Evolutionary conservation across 2,113 vertebrate species (phyloP).

Genomic region (Phalacrocorax pelagicus): DNA sequence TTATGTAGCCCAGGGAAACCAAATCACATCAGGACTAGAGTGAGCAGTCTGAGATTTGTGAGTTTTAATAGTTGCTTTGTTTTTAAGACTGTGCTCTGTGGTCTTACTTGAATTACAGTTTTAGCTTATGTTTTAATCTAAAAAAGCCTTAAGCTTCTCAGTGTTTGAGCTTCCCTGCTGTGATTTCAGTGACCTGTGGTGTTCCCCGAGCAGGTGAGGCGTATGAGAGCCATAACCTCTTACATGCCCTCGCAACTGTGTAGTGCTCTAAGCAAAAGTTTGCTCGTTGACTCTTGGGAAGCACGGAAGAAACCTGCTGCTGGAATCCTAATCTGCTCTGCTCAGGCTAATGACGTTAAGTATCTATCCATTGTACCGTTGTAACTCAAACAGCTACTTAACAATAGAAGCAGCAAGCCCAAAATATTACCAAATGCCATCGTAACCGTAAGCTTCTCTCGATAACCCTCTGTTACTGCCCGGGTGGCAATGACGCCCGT

Average conservation of each 20-base stretch:
- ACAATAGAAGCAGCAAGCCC: constrained; percentile 27
- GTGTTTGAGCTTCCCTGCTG: constrained; percentile 32
- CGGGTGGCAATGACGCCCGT: neutral
- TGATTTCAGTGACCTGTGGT: constrained; percentile 1
- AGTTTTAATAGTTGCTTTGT: constrained; percentile 1
- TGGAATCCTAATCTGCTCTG: constrained; percentile 47
- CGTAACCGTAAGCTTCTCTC: neutral
- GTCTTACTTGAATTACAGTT: constrained; percentile 42
- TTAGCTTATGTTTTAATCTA: constrained; percentile 31
- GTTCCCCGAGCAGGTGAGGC: neutral
- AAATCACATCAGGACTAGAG: neutral
- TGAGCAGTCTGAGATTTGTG: neutral
- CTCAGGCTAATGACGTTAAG: constrained; percentile 13
- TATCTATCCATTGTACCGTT: neutral
- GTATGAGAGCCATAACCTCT: neutral
- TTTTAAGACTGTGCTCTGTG: constrained; percentile 14
- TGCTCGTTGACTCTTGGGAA: constrained; percentile 26
- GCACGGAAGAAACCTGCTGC: constrained; percentile 60
- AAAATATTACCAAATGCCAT: neutral
- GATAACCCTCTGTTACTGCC: neutral
- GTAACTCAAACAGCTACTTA: constrained; percentile 42
- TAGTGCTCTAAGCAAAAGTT: constrained; percentile 1
- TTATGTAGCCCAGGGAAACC: constrained; percentile 11
- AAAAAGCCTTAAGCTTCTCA: constrained; percentile 64
- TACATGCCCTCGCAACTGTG: neutral